phyloP scores from a whole-genome alignment of 2,113 vertebrate species.

The Peromyscus californicus region DNA sequence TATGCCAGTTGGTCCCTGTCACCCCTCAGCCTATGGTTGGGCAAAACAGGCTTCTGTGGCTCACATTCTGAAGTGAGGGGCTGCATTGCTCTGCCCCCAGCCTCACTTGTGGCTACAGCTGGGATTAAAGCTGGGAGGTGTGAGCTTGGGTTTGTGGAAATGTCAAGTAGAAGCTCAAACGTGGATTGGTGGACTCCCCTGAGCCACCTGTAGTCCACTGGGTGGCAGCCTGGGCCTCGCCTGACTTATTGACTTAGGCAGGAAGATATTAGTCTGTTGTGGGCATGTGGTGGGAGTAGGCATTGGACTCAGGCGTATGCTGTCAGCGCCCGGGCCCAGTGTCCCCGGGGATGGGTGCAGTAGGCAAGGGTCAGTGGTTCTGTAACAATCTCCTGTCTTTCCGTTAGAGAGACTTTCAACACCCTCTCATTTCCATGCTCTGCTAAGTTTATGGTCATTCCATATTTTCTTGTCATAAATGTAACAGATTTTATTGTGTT shows the following conservation, averaged over 20 bases:
- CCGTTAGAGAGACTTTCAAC: slow-evolving; percentile 71
- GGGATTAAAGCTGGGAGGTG: not conserved
- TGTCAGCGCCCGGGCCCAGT: not conserved
- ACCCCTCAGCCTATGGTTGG: not conserved
- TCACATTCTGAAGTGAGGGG: too few relatives aligned
- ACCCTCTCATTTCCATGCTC: slow-evolving; percentile 82
- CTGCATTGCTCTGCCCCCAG: not conserved
- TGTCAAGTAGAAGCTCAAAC: not conserved
- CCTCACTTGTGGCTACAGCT: not conserved
- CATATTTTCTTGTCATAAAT: slow-evolving; percentile 85
- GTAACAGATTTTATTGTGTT: slow-evolving; percentile 85
- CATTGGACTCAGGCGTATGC: slow-evolving; percentile 58
- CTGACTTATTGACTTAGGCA: not conserved
- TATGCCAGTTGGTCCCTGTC: not conserved
- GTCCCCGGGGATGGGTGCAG: slow-evolving; percentile 65
- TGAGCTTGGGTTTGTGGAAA: not conserved
- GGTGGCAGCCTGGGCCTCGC: not conserved
- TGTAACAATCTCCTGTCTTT: slow-evolving; percentile 74
- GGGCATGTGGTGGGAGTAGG: slow-evolving; percentile 71
- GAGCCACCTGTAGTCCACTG: not conserved
- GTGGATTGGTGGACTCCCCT: not conserved
- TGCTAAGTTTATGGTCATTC: slow-evolving; percentile 84
- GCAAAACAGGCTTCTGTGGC: accelerated
- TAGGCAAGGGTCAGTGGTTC: slow-evolving; percentile 49
- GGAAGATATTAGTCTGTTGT: not conserved